phyloP scores from a whole-genome alignment of 2,113 vertebrate species.

The Anoplopoma fimbria region DNA sequence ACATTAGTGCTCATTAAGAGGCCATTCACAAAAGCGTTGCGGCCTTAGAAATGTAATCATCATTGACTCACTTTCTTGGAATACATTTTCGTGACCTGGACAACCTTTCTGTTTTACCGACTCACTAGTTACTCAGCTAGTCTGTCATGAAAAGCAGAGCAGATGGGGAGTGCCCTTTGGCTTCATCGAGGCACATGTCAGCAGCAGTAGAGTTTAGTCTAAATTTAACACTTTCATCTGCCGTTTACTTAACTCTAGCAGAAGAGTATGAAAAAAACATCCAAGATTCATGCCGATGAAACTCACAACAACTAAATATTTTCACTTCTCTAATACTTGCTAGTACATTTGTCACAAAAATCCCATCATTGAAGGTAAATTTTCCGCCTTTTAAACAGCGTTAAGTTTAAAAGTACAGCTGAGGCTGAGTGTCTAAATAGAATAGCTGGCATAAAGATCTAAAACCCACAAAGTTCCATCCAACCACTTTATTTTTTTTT shows the following conservation, averaged over 20 bases:
- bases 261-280: background rate
- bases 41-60: slow-evolving; percentile 38
- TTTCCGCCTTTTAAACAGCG: too few species aligned
- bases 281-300: background rate
- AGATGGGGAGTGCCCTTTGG: slow-evolving; percentile 33
- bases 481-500: too few species aligned
- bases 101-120: slow-evolving; percentile 43
- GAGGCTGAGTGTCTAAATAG: too few species aligned
- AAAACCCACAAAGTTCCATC: too few species aligned
- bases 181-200: slow-evolving; percentile 33
- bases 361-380: too few species aligned
- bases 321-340: too few species aligned
- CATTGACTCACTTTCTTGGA: slow-evolving; percentile 44
- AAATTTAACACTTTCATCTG: slow-evolving; percentile 1
- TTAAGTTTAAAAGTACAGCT: too few species aligned
- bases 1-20: slow-evolving; percentile 42
- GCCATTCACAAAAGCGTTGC: slow-evolving; percentile 18
- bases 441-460: too few species aligned
- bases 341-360: too few species aligned
- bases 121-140: slow-evolving; percentile 46
- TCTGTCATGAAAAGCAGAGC: slow-evolving; percentile 43
- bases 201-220: slow-evolving; percentile 5
- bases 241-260: slow-evolving; percentile 10
- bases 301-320: background rate
- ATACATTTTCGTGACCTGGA: slow-evolving; percentile 42